Conservation (phyloP, 92 coral and sea anemone species). For the Porites cylindrica region DNA sequence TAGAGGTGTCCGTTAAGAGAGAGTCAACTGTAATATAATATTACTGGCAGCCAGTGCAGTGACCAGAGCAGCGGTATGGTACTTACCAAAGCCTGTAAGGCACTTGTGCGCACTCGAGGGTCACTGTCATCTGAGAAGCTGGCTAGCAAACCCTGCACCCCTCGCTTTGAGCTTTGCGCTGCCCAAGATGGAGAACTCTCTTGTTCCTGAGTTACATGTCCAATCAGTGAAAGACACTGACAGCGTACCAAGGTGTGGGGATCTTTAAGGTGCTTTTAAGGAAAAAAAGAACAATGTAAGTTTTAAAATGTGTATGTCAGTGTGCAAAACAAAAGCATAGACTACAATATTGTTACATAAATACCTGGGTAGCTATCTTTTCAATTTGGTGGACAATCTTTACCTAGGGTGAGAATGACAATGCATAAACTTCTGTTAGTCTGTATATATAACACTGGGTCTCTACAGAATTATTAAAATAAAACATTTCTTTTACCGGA, state of each 20-base stretch:
- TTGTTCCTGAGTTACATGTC: conserved; percentile 63
- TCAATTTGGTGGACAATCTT: conserved; percentile 42
- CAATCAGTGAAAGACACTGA: conserved; percentile 90
- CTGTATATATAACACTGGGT: too few species aligned
- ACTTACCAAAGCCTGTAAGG: conserved; percentile 91
- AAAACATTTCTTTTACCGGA: too few species aligned
- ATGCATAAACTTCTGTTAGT: too few species aligned
- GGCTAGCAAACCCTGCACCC: conserved; percentile 81
- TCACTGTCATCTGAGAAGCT: conserved; percentile 92
- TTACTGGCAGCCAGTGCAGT: background rate
- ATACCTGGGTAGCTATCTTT: conserved; percentile 41
- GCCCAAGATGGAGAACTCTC: conserved; percentile 34
- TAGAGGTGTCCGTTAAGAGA: too few species aligned
- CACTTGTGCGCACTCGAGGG: conserved; percentile 96
- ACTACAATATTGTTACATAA: background rate
- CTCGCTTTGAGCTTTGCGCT: conserved; percentile 39
- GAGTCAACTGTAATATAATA: background rate
- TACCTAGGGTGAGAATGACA: conserved; percentile 6
- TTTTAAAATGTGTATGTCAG: background rate
- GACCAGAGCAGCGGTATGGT: too few species aligned
- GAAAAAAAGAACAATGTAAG: background rate
- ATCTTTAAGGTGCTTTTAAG: conserved; percentile 82
- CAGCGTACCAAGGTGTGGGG: conserved; percentile 91
- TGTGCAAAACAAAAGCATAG: background rate
- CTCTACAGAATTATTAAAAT: too few species aligned